Evolutionary conservation across 2,113 vertebrate genomes (phyloP).

Genomic region (Salvelinus fontinalis): DNA sequence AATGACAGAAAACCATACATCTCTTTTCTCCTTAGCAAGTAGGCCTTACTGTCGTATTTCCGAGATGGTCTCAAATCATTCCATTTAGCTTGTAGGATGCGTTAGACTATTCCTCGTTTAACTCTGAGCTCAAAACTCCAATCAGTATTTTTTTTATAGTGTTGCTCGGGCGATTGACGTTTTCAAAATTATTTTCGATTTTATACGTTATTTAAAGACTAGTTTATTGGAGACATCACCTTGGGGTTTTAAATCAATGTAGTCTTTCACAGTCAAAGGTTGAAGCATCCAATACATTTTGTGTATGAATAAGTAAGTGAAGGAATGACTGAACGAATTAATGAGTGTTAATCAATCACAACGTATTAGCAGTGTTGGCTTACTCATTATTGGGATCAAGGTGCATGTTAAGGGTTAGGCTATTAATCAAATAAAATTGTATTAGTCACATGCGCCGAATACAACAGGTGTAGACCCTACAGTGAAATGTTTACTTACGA

Average conservation of each 20-base stretch:
- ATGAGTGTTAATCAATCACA: not conserved
- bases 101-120: no score
- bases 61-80: not conserved
- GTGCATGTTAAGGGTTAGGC: conserved; percentile 29
- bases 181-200: not conserved
- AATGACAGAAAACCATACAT: conserved; percentile 6
- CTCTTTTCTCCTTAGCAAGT: conserved; percentile 12
- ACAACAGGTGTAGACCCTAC: no score
- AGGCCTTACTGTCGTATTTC: conserved; percentile 7
- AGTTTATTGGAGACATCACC: not conserved
- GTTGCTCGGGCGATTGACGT: not conserved
- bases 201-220: not conserved
- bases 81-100: not conserved
- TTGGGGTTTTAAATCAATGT: not conserved
- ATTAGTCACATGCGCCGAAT: no score
- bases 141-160: not conserved
- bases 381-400: conserved; percentile 37
- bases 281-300: not conserved
- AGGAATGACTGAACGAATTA: not conserved
- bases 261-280: not conserved
- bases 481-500: no score
- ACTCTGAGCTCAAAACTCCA: no score
- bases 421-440: not conserved
- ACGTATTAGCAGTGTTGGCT: conserved; percentile 31
- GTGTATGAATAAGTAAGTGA: not conserved